phyloP scores from a whole-genome alignment of 2,888 invertebrate species.

The Amiota communis region DNA sequence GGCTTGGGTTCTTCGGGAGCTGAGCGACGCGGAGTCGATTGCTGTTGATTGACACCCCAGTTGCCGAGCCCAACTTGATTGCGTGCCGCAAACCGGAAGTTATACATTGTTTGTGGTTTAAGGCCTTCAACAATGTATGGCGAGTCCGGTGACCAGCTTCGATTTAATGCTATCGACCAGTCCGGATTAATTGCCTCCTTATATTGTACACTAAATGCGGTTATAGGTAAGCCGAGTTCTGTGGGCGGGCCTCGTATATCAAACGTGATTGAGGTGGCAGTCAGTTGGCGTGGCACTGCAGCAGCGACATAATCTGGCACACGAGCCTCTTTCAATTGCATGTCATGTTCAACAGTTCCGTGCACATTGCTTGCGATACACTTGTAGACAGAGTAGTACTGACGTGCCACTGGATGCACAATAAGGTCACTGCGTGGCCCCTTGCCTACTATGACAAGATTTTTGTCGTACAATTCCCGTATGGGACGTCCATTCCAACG shows the following conservation, averaged over 20 bases:
- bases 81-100: conserved; percentile 87
- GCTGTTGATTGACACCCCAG: conserved; percentile 79
- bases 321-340: conserved; percentile 83
- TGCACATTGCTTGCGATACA: conserved; percentile 86
- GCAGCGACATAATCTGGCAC: conserved; percentile 80
- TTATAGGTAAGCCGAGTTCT: conserved; percentile 83
- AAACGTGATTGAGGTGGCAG: conserved; percentile 89
- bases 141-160: conserved; percentile 86
- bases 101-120: conserved; percentile 83
- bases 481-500: conserved; percentile 77
- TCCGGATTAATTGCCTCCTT: conserved; percentile 79
- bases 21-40: conserved; percentile 84
- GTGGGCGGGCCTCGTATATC: conserved; percentile 83
- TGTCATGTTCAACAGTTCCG: conserved; percentile 80
- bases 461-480: conserved; percentile 74
- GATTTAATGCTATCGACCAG: conserved; percentile 81
- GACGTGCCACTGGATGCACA: conserved; percentile 79
- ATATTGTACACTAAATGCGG: conserved; percentile 84
- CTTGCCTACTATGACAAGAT: conserved; percentile 77
- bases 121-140: conserved; percentile 87
- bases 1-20: conserved; percentile 84
- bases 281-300: conserved; percentile 80
- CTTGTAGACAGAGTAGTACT: conserved; percentile 83
- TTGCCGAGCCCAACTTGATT: conserved; percentile 88
- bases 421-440: conserved; percentile 83